These are phyloP conservation scores for Mesorhabditis spiculigera DNA, from an alignment of 2,888 invertebrate genomes.

Conservation along the genomic window DNA sequence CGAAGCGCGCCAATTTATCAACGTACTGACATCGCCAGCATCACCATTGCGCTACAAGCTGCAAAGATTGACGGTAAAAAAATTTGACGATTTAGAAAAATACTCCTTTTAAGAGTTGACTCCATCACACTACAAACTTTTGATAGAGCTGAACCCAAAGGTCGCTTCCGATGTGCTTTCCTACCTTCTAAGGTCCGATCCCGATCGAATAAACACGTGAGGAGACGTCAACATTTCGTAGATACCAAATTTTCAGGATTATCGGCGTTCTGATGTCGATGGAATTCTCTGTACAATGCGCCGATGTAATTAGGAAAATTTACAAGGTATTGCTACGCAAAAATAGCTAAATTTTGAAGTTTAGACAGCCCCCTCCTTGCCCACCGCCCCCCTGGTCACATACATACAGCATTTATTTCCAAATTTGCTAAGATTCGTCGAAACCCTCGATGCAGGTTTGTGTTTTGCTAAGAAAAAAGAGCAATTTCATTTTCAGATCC, in stretches of 20 bases:
- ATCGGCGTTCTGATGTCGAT: slow-evolving; percentile 4
- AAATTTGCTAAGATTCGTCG: not conserved
- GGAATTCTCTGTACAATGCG: slow-evolving; percentile 1
- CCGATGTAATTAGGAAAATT: slow-evolving; percentile 1
- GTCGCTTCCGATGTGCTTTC: not conserved
- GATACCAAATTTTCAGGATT: not conserved
- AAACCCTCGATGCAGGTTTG: not conserved
- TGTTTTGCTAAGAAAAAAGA: not conserved
- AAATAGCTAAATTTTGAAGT: not conserved
- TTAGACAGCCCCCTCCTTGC: not conserved
- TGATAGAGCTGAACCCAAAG: not conserved
- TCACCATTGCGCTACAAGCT: too few species aligned
- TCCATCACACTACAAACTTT: too few species aligned
- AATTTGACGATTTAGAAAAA: too few species aligned
- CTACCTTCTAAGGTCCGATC: not conserved
- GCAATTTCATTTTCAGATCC: not conserved
- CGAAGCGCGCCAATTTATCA: too few species aligned
- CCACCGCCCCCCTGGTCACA: not conserved
- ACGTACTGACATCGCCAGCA: too few species aligned
- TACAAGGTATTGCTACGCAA: not conserved
- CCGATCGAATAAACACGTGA: not conserved
- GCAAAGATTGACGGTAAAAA: too few species aligned
- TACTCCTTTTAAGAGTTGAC: too few species aligned
- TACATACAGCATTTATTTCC: not conserved
- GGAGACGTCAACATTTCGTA: not conserved